Evolutionary conservation across 2,888 invertebrate genomes (phyloP), one percentile per base, ranked within the genome.

Genomic region (Epinotia nisella): DNA sequence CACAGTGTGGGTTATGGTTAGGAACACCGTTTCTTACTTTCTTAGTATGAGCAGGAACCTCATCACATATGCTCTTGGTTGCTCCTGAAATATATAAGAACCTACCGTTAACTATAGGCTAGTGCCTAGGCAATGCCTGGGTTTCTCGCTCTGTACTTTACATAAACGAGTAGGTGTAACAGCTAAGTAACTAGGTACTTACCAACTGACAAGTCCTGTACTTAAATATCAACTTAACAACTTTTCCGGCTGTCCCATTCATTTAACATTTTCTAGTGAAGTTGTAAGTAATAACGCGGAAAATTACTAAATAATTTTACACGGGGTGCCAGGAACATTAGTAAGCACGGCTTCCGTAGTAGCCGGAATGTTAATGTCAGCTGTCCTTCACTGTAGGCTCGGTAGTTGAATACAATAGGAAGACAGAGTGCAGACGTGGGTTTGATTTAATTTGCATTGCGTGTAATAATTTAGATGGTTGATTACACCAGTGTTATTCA

Each of bases 301-400:
- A 74, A 74, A 74, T 66, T 15, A 73, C 73, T 58, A 64, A 49
- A 72, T 67, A 72, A 72, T 55, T 60, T 53, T 29, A 61, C 60
- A 49, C 29, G 45, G 67, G 55, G 61, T 60, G 74, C 60, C 71
- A 71, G 74, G 76, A 71, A 71, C 77, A 78, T 78, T 79, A 82
- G 78, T 79, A 45, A 75, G 81, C 82, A 86, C 84, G 81, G 84
- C 85, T 85, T 88, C 89, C 85, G 83, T 77, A 79, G 77, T 78
- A n/a, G 60, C 15, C 80, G 80, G 66, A 21, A 66, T 66, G 55
- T 21, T 58, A 80, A 78, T 79, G 78, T 78, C 76, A 80, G 80
- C 80, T 81, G 78, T 77, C 81, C 83, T 81, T 82, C 83, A 85
- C 83, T 85, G 85, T 85, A 80, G 83, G 84, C 85, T 82, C 82